Evolutionary conservation across 2,113 vertebrate species (phyloP).

Genomic region (Cavia porcellus): DNA sequence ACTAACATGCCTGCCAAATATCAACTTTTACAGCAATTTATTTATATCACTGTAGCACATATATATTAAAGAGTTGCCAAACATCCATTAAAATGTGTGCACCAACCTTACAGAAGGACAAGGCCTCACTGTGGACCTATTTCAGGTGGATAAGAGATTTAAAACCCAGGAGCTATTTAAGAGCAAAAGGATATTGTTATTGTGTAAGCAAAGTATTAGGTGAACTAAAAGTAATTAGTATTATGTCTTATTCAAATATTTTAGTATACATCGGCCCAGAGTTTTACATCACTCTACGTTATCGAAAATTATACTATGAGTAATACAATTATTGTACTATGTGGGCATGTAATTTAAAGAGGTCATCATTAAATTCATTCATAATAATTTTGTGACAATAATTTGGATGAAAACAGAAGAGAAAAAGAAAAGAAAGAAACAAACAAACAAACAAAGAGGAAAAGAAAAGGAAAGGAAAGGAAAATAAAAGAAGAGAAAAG

Average conservation of each 20-base stretch:
- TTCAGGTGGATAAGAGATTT: not conserved
- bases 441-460: rapidly evolving
- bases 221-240: not conserved
- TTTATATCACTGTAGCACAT: not conserved
- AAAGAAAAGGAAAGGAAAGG: not conserved
- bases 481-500: not conserved
- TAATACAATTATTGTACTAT: conserved; percentile 29
- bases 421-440: rapidly evolving
- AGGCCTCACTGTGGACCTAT: not conserved
- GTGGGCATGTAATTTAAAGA: not conserved
- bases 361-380: not conserved
- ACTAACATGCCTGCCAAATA: not conserved
- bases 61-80: not conserved
- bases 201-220: not conserved
- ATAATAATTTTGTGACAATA: conserved; percentile 1
- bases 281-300: not conserved
- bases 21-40: not conserved
- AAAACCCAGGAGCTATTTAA: not conserved
- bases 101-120: not conserved
- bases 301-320: not conserved
- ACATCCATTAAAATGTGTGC: not conserved
- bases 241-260: conserved; percentile 24
- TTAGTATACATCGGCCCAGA: not conserved
- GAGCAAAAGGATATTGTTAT: not conserved
- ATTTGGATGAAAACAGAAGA: not conserved